phyloP scores from a whole-genome alignment of 1,140 invertebrate genomes.

The Chlorops oryzae region DNA sequence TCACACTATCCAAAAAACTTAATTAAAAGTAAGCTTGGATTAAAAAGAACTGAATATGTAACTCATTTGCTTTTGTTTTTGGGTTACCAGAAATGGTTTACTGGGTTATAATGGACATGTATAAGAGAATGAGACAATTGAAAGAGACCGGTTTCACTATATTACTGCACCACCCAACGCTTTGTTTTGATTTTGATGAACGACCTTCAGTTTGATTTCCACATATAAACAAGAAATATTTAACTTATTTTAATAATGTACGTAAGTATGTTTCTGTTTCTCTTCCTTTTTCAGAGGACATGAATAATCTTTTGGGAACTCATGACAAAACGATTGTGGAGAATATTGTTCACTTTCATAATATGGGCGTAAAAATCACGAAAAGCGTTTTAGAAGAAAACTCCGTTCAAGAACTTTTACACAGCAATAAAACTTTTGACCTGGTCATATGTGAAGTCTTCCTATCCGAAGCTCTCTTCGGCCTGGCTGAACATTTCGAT shows the following conservation, averaged over 20 bases:
- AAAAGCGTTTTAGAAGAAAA: slow-evolving; percentile 24
- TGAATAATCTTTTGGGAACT: slow-evolving; percentile 20
- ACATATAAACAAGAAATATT: not conserved
- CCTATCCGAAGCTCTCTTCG: slow-evolving; percentile 34
- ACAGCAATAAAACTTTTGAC: slow-evolving; percentile 37
- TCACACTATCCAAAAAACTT: too few relatives aligned
- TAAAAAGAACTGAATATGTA: too few relatives aligned
- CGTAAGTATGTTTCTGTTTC: not conserved
- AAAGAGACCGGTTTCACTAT: too few relatives aligned
- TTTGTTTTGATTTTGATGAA: too few relatives aligned
- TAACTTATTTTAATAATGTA: not conserved
- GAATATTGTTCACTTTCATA: slow-evolving; percentile 26
- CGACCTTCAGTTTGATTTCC: too few relatives aligned
- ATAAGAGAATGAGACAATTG: too few relatives aligned
- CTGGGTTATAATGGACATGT: too few relatives aligned
- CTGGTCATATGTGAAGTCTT: slow-evolving; percentile 42
- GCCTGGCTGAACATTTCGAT: slow-evolving; percentile 38
- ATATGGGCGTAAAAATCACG: slow-evolving; percentile 30
- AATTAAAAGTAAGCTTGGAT: too few relatives aligned
- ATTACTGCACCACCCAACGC: too few relatives aligned
- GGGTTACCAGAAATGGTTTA: too few relatives aligned
- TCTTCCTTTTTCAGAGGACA: slow-evolving; percentile 19
- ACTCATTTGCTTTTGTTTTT: too few relatives aligned
- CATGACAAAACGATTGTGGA: slow-evolving; percentile 21
- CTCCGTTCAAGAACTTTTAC: slow-evolving; percentile 17